Base-by-base conservation (phyloP, 2,888 invertebrate genomes). In the Cerastoderma edule region DNA sequence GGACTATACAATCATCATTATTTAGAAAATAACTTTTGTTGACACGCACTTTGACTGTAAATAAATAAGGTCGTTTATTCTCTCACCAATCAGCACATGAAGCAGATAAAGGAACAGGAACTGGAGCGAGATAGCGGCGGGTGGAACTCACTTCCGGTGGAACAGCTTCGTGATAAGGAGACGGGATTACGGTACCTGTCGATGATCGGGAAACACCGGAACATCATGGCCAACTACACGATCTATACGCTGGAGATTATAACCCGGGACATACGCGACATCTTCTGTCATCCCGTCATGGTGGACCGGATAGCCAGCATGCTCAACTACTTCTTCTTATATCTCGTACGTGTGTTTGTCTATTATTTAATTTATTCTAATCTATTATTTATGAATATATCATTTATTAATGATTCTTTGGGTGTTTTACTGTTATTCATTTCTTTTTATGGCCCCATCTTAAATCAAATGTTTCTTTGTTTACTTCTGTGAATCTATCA, bases 301-400 rank as follows among this genome's bases (percentile, higher is more conserved):
- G 97, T 98, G 0, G 98, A 98, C 91, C 94, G 98, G 32, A 96
- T 99, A 75, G 97, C 98, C 0, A 95, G 97, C 16, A 99, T 99
- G 98, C 94, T 99, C 72, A 99, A 99, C 93, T 98, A 98, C 93
- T 97, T 99, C 92, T 93, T 99, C 32, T 93, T 96, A 56, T 96
- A 97, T 92, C 94, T 99, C 78, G 98, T 93, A 76, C 85, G 66
- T 39, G 35, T 19, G 19, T 56, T 56, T 27, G 24, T 28, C 44
- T n/a, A n/a, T n/a, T n/a, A n/a, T n/a, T n/a, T n/a, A n/a, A n/a
- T n/a, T n/a, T n/a, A n/a, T n/a, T n/a, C n/a, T n/a, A n/a, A n/a
- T n/a, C n/a, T n/a, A n/a, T n/a, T n/a, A n/a, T n/a, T n/a, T n/a
- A n/a, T n/a, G n/a, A n/a, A n/a, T n/a, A n/a, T n/a, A n/a, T n/a